phyloP scores from a whole-genome alignment of 1,140 invertebrate species.

The Ladona fulva region DNA sequence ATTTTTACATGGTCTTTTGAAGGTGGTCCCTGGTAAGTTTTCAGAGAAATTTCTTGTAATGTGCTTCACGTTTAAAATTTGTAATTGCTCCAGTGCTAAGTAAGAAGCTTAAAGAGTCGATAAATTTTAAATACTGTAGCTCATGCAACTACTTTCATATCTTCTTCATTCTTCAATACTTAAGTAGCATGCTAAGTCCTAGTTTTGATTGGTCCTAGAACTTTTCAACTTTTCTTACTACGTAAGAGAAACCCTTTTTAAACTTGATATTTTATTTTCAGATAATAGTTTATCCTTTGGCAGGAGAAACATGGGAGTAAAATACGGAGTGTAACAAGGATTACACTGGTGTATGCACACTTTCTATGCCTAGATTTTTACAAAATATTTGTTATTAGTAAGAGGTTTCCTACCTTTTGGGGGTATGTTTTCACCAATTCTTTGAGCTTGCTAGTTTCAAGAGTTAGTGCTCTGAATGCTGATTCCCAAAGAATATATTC shows the following conservation, averaged over 20 bases:
- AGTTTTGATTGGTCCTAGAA: background rate
- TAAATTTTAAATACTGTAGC: background rate
- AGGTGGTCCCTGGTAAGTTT: conserved; percentile 2
- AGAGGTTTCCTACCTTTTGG: too few relatives aligned
- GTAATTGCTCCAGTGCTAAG: background rate
- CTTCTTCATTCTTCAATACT: background rate
- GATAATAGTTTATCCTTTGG: background rate
- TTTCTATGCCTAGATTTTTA: too few relatives aligned
- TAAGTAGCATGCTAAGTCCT: background rate
- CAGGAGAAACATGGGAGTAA: background rate
- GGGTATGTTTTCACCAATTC: background rate
- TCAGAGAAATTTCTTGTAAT: conserved; percentile 2
- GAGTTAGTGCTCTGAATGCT: background rate
- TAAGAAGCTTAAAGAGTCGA: background rate
- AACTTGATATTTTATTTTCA: background rate
- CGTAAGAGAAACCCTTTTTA: background rate
- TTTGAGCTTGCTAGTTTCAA: background rate
- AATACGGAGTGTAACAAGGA: background rate
- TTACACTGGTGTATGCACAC: background rate
- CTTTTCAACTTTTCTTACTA: background rate
- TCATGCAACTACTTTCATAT: background rate
- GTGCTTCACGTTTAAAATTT: background rate
- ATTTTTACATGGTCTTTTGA: background rate
- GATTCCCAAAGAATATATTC: background rate
- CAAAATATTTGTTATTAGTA: too few relatives aligned